A percentile compares a stretch with the other conserved stretches of the same genome.
Conservation (phyloP, 2,888 invertebrate species). For the Drosophila koepferae region DNA sequence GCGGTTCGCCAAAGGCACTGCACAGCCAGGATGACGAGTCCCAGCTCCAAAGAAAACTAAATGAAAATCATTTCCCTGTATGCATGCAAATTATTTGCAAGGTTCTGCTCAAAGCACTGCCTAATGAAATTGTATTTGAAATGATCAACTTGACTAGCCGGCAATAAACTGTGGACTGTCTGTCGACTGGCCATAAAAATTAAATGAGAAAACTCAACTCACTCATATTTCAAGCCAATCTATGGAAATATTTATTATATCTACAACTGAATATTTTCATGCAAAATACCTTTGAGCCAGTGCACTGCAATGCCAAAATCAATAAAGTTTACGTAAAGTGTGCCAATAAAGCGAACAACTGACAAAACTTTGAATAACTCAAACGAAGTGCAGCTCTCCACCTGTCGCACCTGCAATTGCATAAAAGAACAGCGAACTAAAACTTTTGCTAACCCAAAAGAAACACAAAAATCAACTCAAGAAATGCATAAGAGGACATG, state of each 20-base stretch:
- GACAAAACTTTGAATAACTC: constrained; percentile 55
- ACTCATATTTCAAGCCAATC: background rate
- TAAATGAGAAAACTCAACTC: background rate
- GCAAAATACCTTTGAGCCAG: constrained; percentile 21
- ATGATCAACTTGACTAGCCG: background rate
- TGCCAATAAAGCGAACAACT: constrained; percentile 58
- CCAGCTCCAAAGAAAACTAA: background rate
- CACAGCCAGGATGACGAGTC: constrained; percentile 13
- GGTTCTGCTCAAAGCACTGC: background rate
- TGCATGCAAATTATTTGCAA: constrained; percentile 23
- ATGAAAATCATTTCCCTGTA: background rate
- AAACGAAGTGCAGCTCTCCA: constrained; percentile 1
- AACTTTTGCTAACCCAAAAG: constrained; percentile 33
- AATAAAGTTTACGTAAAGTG: constrained; percentile 49
- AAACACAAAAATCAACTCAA: constrained; percentile 38
- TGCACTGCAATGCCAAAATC: constrained; percentile 33
- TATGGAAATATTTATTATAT: constrained; percentile 11
- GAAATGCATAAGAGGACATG: constrained; percentile 40
- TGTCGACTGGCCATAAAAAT: no score
- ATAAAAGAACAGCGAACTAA: constrained; percentile 5
- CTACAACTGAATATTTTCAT: constrained; percentile 10
- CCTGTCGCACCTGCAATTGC: background rate
- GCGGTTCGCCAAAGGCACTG: constrained; percentile 34
- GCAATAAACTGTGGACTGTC: background rate
- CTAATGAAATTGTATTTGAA: constrained; percentile 2